These are phyloP conservation scores for Notolepis coatsorum DNA, from an alignment of 2,797 vertebrate genomes.

Conservation along the genomic window DNA sequence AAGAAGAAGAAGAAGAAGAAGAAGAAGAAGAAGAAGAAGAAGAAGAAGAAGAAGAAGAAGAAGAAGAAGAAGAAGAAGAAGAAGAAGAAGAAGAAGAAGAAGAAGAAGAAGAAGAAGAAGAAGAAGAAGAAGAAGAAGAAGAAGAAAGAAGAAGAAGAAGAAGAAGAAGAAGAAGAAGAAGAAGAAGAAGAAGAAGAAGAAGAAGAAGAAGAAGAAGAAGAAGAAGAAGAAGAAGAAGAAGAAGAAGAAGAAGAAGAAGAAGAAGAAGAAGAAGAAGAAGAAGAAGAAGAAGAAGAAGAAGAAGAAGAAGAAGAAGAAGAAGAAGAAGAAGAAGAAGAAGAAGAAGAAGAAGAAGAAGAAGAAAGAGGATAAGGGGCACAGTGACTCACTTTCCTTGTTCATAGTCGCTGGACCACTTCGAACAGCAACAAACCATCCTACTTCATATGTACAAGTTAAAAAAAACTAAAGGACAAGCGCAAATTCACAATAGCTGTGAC, in stretches of 20 bases:
- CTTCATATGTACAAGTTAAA: slow-evolving; percentile 53
- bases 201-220: neutral
- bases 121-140: slow-evolving; percentile 30
- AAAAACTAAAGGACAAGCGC: too few relatives aligned
- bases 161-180: slow-evolving; percentile 2
- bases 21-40: neutral
- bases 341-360: slow-evolving; percentile 17
- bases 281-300: too few relatives aligned
- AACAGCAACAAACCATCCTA: slow-evolving; percentile 31
- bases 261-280: too few relatives aligned
- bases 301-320: too few relatives aligned
- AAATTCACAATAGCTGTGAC: too few relatives aligned
- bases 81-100: slow-evolving; percentile 2
- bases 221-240: slow-evolving; percentile 4
- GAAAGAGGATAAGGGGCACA: slow-evolving; percentile 38
- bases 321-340: too few relatives aligned
- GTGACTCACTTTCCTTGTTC: slow-evolving; percentile 52
- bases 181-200: slow-evolving; percentile 1
- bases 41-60: neutral
- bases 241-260: too few relatives aligned
- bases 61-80: neutral
- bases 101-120: neutral
- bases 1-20: neutral
- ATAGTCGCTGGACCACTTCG: slow-evolving; percentile 42
- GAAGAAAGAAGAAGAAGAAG: slow-evolving; percentile 19